phyloP scores from a whole-genome alignment of 2,888 invertebrate genomes.

The Margaritifera margaritifera region DNA sequence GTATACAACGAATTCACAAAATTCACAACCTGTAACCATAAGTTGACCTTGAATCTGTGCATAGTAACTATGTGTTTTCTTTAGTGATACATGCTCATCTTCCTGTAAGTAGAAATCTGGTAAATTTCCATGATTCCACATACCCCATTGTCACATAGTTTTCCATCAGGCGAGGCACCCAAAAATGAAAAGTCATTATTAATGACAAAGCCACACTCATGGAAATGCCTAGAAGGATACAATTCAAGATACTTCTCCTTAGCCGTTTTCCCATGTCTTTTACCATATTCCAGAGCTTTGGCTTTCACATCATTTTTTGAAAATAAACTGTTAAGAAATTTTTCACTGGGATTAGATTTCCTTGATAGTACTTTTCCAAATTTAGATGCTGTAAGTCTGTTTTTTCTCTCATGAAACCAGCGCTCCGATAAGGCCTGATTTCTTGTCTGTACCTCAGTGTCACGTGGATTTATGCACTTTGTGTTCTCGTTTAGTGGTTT shows the following conservation, averaged over 20 bases:
- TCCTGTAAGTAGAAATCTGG: no score
- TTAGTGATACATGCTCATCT: no score
- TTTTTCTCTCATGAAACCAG: slow-evolving; percentile 4
- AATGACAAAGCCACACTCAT: slow-evolving; percentile 9
- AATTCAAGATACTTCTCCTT: background rate
- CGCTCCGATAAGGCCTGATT: slow-evolving; percentile 3
- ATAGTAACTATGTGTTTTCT: no score
- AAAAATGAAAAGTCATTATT: background rate
- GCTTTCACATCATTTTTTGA: background rate
- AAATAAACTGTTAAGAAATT: background rate
- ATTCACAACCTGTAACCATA: no score
- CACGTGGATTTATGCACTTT: background rate
- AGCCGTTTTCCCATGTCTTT: background rate
- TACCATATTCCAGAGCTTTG: background rate
- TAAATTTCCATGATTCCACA: no score
- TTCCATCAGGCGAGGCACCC: background rate
- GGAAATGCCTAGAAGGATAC: background rate
- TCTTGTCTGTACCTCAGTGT: slow-evolving; percentile 7
- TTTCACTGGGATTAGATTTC: background rate
- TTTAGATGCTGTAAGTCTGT: background rate
- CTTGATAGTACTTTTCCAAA: background rate
- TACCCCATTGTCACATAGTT: no score
- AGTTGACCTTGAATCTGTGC: no score
- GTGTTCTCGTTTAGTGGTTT: background rate
- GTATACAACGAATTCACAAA: no score